These are phyloP conservation scores for Stichodactyla mertensii DNA, from an alignment of 64 coral and sea anemone species.

Conservation along the genomic window DNA sequence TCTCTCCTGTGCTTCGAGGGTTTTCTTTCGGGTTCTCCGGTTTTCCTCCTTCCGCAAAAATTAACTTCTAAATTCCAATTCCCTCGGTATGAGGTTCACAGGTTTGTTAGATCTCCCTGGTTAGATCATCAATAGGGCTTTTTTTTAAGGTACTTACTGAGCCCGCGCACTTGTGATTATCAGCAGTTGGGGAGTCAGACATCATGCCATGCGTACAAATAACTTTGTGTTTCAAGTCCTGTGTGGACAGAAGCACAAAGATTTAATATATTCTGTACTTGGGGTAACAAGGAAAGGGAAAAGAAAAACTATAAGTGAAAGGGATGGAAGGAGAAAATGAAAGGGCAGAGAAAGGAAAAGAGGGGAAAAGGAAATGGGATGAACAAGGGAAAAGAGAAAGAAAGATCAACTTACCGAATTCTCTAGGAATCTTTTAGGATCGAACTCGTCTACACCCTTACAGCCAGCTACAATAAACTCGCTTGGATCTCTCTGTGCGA, in stretches of 20 bases:
- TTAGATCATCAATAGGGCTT: too few relatives aligned
- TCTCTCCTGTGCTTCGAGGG: too few relatives aligned
- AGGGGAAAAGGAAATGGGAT: neutral
- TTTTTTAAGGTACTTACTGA: constrained; percentile 36
- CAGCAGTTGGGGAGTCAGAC: constrained; percentile 33
- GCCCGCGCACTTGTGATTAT: constrained; percentile 83
- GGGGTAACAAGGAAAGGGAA: neutral
- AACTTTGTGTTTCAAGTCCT: constrained; percentile 66
- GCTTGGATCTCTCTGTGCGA: constrained; percentile 66
- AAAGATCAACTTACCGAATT: constrained; percentile 31
- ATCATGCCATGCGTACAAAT: constrained; percentile 70
- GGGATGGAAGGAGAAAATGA: neutral
- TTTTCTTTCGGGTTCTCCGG: too few relatives aligned
- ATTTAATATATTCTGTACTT: neutral
- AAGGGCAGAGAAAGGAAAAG: neutral
- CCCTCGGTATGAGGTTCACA: too few relatives aligned
- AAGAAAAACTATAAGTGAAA: neutral
- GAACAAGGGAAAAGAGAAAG: neutral
- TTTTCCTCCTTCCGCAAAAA: too few relatives aligned
- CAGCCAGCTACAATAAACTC: constrained; percentile 61
- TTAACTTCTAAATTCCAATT: too few relatives aligned
- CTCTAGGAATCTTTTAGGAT: constrained; percentile 46
- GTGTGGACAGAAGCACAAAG: neutral
- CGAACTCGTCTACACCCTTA: constrained; percentile 75
- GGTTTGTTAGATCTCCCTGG: too few relatives aligned